Conservation (phyloP, 1,140 invertebrate genomes). For the Drosophila elegans region DNA sequence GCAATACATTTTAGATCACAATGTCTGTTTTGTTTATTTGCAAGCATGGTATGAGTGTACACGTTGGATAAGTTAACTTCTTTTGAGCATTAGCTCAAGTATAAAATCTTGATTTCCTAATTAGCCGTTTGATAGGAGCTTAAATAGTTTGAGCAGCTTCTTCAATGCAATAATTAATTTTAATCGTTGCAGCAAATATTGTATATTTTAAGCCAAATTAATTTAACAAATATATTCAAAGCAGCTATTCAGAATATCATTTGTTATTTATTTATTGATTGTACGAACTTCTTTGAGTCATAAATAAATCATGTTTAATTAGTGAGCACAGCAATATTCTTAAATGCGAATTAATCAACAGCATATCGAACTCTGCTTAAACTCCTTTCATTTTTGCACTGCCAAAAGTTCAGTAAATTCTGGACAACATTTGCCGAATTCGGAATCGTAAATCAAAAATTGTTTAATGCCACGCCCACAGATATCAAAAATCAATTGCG, state of each 20-base stretch:
- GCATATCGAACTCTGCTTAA: slow-evolving; percentile 10
- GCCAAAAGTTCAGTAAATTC: slow-evolving; percentile 12
- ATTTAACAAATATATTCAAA: too few species aligned
- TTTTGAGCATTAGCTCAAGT: too few species aligned
- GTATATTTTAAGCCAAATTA: too few species aligned
- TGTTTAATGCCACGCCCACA: slow-evolving; percentile 53
- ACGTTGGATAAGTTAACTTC: too few species aligned
- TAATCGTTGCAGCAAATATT: too few species aligned
- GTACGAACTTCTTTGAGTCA: neutral
- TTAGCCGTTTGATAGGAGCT: too few species aligned
- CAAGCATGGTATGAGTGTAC: too few species aligned
- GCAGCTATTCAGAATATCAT: neutral
- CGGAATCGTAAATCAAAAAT: slow-evolving; percentile 69
- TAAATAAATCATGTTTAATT: slow-evolving; percentile 17
- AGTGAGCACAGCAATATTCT: slow-evolving; percentile 25
- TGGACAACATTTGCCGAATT: slow-evolving; percentile 51
- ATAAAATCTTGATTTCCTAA: too few species aligned
- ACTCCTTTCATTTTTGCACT: slow-evolving; percentile 2
- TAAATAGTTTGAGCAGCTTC: too few species aligned
- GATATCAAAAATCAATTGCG: slow-evolving; percentile 66
- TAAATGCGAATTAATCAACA: slow-evolving; percentile 18
- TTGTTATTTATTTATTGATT: neutral
- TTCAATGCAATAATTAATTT: too few species aligned
- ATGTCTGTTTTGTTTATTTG: too few species aligned
- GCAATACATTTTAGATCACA: too few species aligned